These are phyloP conservation scores for Epinotia ramella DNA, from an alignment of 2,888 invertebrate species.

Conservation along the genomic window DNA sequence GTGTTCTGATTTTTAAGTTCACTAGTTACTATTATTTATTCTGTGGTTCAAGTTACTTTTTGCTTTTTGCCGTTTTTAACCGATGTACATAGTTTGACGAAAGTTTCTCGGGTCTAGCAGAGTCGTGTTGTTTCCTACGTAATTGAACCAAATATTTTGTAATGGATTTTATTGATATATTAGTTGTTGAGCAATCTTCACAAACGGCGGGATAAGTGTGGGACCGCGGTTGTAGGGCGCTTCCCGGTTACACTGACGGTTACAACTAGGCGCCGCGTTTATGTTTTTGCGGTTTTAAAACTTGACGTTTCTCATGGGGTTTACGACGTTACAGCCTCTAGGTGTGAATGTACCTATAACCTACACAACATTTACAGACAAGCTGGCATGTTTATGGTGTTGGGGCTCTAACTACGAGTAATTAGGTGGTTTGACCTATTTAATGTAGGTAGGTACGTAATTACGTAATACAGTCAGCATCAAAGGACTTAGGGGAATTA, in stretches of 20 bases:
- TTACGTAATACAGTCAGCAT: too few relatives aligned
- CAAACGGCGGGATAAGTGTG: slow-evolving; percentile 62
- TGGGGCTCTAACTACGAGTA: background rate
- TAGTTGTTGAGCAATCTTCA: slow-evolving; percentile 31
- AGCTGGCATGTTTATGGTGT: background rate
- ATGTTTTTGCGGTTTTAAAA: slow-evolving; percentile 60
- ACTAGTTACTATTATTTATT: too few relatives aligned
- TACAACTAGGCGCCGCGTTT: slow-evolving; percentile 13
- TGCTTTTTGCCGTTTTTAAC: too few relatives aligned
- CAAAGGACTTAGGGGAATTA: too few relatives aligned
- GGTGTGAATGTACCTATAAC: slow-evolving; percentile 10
- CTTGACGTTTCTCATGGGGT: slow-evolving; percentile 29
- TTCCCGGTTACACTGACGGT: slow-evolving; percentile 60
- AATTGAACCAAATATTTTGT: slow-evolving; percentile 63
- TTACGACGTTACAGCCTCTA: slow-evolving; percentile 4
- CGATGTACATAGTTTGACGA: slow-evolving; percentile 21
- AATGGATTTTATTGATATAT: slow-evolving; percentile 42
- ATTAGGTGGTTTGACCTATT: background rate
- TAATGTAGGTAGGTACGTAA: background rate
- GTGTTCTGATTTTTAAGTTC: too few relatives aligned
- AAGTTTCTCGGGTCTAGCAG: slow-evolving; percentile 46
- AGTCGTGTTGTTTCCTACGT: slow-evolving; percentile 52
- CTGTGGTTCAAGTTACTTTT: background rate
- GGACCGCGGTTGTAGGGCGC: slow-evolving; percentile 69
- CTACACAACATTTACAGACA: background rate